A percentile compares a stretch with the other conserved stretches of the same genome.
Evolutionary conservation across 1,140 invertebrate species (phyloP).

Genomic region (Lepidurus arcticus): DNA sequence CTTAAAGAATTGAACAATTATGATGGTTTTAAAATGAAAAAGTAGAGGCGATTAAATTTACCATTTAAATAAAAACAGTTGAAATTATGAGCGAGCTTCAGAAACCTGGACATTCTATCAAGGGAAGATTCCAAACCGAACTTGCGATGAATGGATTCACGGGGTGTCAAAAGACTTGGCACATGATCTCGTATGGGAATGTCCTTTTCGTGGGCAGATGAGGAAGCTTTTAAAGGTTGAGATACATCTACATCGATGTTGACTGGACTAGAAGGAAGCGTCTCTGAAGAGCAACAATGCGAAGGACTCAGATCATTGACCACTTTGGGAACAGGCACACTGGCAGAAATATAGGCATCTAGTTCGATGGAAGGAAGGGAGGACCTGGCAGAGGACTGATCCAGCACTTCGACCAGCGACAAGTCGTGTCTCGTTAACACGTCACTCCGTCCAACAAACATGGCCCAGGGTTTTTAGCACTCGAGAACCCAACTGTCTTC

Average conservation of each 20-base stretch:
- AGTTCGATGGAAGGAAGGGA: conserved; percentile 4
- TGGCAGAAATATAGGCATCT: conserved; percentile 8
- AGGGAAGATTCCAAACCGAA: background rate
- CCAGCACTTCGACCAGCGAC: background rate
- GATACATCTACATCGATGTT: background rate
- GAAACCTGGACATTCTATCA: conserved; percentile 42
- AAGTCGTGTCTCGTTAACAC: background rate
- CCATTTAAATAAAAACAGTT: conserved; percentile 80
- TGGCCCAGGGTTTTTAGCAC: background rate
- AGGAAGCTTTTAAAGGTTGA: background rate
- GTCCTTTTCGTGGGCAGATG: background rate
- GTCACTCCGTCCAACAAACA: background rate
- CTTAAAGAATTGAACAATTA: background rate
- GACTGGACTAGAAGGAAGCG: background rate
- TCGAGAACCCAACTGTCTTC: background rate
- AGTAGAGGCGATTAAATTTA: conserved; percentile 42
- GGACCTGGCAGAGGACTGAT: background rate
- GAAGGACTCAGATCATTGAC: background rate
- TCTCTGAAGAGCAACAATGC: background rate
- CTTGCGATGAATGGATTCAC: background rate
- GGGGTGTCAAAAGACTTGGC: conserved; percentile 14
- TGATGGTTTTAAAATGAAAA: no score
- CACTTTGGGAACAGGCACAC: background rate
- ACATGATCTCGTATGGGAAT: background rate
- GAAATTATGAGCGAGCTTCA: conserved; percentile 72